Evolutionary conservation across 1,140 invertebrate species (phyloP).

Genomic region (Apis dorsata): DNA sequence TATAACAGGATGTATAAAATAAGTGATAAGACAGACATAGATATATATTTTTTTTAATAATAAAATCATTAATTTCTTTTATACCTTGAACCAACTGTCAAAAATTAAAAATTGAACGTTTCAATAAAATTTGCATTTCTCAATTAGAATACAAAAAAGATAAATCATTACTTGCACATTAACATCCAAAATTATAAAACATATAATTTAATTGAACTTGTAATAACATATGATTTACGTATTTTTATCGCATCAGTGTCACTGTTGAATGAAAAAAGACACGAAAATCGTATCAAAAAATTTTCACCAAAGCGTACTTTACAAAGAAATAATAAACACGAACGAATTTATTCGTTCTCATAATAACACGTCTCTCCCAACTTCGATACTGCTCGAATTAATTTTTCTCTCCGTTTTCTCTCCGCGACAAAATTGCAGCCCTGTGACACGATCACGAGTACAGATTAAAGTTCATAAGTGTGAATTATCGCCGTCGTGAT

Average conservation of each 20-base stretch:
- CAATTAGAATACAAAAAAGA: no score
- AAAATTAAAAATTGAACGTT: no score
- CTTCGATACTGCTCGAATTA: background rate
- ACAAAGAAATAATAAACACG: no score
- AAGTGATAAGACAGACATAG: no score
- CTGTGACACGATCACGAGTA: background rate
- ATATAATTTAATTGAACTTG: background rate
- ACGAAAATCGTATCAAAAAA: no score
- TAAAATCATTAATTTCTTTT: no score
- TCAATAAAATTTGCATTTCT: no score
- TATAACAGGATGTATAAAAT: no score
- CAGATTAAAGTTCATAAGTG: constrained; percentile 18
- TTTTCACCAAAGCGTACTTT: no score
- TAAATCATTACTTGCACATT: no score
- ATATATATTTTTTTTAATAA: no score
- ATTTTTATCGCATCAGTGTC: background rate
- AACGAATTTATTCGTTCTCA: background rate
- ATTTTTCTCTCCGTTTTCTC: background rate
- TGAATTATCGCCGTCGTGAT: constrained; percentile 16
- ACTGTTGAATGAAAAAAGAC: background rate
- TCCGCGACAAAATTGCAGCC: background rate
- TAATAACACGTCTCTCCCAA: background rate
- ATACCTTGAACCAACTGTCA: no score
- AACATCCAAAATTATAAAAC: background rate
- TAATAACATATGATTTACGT: background rate